These are phyloP conservation scores for Danio choprae DNA, from an alignment of 2,797 vertebrate species.

Conservation along the genomic window DNA sequence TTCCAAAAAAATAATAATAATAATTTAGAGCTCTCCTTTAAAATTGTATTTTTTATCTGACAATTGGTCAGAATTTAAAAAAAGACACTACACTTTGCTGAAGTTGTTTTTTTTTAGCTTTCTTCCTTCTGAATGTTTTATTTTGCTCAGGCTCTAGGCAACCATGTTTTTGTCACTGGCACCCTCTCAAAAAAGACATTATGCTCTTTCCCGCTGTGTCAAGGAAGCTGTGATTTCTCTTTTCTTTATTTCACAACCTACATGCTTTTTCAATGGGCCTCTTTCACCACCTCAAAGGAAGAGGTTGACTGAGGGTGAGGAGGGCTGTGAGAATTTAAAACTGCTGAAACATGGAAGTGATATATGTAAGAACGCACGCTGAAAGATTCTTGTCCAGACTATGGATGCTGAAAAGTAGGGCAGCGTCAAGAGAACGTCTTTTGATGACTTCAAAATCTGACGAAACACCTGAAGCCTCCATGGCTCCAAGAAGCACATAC, in stretches of 20 bases:
- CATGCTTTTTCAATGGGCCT: slow-evolving; percentile 27
- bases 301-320: slow-evolving; percentile 31
- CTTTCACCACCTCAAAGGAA: slow-evolving; percentile 24
- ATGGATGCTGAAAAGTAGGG: slow-evolving; percentile 51
- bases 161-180: not conserved
- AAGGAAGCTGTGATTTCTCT: not conserved
- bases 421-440: slow-evolving; percentile 51
- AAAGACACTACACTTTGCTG: too few relatives aligned
- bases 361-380: slow-evolving; percentile 36
- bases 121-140: not conserved
- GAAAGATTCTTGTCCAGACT: slow-evolving; percentile 41
- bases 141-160: not conserved
- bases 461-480: slow-evolving; percentile 51
- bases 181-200: not conserved
- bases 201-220: not conserved
- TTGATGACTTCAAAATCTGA: slow-evolving; percentile 48
- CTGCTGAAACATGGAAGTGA: slow-evolving; percentile 49
- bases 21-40: too few relatives aligned
- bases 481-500: slow-evolving; percentile 49
- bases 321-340: slow-evolving; percentile 20
- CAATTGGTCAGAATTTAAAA: too few relatives aligned
- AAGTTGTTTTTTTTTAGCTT: not conserved
- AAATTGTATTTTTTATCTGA: too few relatives aligned
- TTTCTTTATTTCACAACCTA: slow-evolving; percentile 12
- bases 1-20: too few relatives aligned